Conservation (phyloP, 2,113 vertebrate genomes). For the Procavia capensis region DNA sequence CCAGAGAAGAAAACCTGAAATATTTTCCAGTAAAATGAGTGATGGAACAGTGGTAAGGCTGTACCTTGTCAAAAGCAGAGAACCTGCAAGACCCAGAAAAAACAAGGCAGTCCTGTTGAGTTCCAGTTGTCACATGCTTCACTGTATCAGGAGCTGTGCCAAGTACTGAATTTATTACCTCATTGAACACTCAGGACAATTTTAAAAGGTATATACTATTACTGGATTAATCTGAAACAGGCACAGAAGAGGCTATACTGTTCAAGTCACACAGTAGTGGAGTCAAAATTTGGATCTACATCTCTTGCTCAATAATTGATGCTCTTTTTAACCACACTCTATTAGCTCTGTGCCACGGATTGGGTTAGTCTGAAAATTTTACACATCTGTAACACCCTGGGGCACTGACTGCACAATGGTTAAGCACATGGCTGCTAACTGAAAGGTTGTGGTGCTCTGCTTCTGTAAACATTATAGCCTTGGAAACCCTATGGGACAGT, state of each 20-base stretch:
- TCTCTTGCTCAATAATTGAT: neutral
- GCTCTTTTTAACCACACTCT: neutral
- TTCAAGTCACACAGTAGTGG: neutral
- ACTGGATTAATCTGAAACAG: conserved; percentile 5
- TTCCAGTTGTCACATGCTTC: neutral
- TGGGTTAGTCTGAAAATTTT: conserved; percentile 28
- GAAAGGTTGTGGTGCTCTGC: no score
- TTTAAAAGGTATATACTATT: neutral
- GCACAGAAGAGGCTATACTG: neutral
- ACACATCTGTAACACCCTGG: neutral
- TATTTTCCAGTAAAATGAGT: no score
- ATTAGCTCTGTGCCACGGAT: neutral
- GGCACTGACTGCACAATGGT: no score
- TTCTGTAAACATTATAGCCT: neutral
- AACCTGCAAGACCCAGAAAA: no score
- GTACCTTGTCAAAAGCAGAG: no score
- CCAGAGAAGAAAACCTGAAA: no score
- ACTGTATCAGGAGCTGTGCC: neutral
- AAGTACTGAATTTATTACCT: neutral
- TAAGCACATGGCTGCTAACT: no score
- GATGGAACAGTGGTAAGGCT: no score
- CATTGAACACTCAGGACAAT: neutral
- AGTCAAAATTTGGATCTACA: neutral
- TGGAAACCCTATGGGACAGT: neutral
- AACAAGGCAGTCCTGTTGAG: neutral